These are phyloP conservation scores for Argyrosomus regius DNA, from an alignment of 2,797 vertebrate species.

Conservation along the genomic window DNA sequence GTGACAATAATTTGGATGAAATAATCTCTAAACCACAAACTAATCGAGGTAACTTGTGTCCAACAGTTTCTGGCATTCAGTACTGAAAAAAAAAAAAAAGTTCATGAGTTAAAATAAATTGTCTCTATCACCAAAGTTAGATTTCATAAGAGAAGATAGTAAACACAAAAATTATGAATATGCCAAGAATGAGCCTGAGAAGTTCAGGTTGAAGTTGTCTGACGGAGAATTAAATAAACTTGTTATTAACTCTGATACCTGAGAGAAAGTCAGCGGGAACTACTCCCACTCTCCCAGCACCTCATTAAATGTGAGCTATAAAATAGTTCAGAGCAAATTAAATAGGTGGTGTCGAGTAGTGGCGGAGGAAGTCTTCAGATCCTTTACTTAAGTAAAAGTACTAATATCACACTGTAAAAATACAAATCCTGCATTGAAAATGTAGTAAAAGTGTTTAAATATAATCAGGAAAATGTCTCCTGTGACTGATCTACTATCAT, in stretches of 20 bases:
- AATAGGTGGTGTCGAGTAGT: not conserved
- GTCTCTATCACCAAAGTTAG: not conserved
- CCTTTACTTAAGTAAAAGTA: not conserved
- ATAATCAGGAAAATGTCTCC: not conserved
- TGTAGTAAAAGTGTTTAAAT: not conserved
- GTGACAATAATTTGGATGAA: not conserved
- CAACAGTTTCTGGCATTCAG: not conserved
- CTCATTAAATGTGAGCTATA: constrained; percentile 39
- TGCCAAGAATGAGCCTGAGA: not conserved
- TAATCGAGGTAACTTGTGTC: not conserved
- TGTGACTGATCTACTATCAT: not conserved
- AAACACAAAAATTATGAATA: not conserved
- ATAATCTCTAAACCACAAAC: not conserved
- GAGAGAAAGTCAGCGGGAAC: constrained; percentile 27
- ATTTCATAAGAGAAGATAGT: not conserved
- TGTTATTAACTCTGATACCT: constrained; percentile 20
- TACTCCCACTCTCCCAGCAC: constrained; percentile 5
- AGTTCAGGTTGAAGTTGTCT: not conserved
- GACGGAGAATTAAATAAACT: constrained; percentile 23
- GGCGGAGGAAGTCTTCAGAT: not conserved
- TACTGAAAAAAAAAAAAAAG: not conserved
- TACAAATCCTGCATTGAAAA: no score
- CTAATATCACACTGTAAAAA: not conserved
- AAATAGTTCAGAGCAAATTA: constrained; percentile 17
- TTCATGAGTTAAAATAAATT: not conserved